Conservation (phyloP, 2,797 vertebrate species). For the Bovichtus diacanthus region DNA sequence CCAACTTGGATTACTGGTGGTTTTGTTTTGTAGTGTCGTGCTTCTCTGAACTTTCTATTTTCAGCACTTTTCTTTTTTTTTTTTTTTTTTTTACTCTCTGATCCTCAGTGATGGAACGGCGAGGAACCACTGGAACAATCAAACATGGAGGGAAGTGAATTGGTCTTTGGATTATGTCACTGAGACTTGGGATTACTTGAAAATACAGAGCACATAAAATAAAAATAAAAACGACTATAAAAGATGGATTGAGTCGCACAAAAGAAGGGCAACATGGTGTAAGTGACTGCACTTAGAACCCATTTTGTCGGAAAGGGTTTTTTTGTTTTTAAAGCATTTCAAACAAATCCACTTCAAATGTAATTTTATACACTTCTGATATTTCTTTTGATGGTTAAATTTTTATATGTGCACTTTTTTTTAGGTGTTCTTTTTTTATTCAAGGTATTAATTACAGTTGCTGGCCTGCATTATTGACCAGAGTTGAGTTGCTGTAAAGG, state of each 20-base stretch:
- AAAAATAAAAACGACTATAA: conserved; percentile 6
- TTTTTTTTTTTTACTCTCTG: conserved; percentile 42
- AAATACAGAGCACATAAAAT: conserved; percentile 65
- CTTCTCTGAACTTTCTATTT: conserved; percentile 47
- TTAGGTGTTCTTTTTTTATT: conserved; percentile 60
- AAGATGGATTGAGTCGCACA: conserved; percentile 1
- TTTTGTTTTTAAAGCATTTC: conserved; percentile 47
- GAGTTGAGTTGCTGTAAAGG: conserved; percentile 29
- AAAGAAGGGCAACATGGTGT: background rate
- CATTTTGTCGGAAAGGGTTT: conserved; percentile 25
- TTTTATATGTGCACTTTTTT: conserved; percentile 70
- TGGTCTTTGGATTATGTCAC: conserved; percentile 17
- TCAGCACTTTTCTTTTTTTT: conserved; percentile 51
- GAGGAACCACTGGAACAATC: conserved; percentile 57
- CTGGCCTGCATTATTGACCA: conserved; percentile 30
- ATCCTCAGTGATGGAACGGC: conserved; percentile 21
- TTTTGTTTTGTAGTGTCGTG: conserved; percentile 22
- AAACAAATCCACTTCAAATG: conserved; percentile 34
- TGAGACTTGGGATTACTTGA: conserved; percentile 75
- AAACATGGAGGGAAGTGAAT: conserved; percentile 3
- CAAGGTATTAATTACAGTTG: conserved; percentile 31
- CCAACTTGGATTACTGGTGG: conserved; percentile 7
- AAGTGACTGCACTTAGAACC: conserved; percentile 8
- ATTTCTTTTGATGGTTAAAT: conserved; percentile 27
- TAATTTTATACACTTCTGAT: conserved; percentile 59